Evolutionary conservation across 2,888 invertebrate genomes (phyloP).

Genomic region (Amphipoea oculea): DNA sequence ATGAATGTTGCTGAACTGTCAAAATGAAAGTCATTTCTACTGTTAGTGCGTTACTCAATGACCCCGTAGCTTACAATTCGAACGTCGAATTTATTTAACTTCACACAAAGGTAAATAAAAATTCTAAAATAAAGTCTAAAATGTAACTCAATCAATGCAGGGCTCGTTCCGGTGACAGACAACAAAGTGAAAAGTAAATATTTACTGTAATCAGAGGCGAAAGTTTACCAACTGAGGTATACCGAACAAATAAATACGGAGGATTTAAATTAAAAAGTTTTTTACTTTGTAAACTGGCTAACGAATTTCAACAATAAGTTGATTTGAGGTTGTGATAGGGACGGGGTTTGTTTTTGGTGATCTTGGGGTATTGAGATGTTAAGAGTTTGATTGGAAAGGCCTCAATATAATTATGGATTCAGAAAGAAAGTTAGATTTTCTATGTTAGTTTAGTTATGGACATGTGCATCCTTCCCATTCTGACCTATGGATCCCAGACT

Average conservation of each 20-base stretch:
- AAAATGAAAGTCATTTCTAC: neutral
- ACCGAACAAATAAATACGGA: constrained; percentile 59
- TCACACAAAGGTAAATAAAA: constrained; percentile 10
- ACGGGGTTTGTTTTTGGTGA: constrained; percentile 6
- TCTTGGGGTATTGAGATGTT: neutral
- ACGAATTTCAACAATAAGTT: constrained; percentile 52
- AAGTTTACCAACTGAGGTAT: constrained; percentile 64
- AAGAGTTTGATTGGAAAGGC: neutral
- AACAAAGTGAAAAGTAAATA: constrained; percentile 76
- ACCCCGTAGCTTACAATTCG: neutral
- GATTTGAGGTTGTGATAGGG: constrained; percentile 32
- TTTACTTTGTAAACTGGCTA: constrained; percentile 39
- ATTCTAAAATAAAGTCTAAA: constrained; percentile 27
- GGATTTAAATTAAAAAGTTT: constrained; percentile 60
- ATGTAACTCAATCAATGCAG: constrained; percentile 70
- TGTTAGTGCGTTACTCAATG: neutral
- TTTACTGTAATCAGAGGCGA: constrained; percentile 78
- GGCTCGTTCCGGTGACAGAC: constrained; percentile 59
- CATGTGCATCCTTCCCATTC: too few species aligned
- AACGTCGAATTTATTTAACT: neutral
- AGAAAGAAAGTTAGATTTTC: neutral
- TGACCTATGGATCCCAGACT: too few species aligned
- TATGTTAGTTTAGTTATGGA: neutral
- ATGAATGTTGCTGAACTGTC: neutral
- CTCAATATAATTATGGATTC: neutral